These are phyloP conservation scores for Amphipyra tragopoginis DNA, from an alignment of 2,888 invertebrate species.

Conservation along the genomic window DNA sequence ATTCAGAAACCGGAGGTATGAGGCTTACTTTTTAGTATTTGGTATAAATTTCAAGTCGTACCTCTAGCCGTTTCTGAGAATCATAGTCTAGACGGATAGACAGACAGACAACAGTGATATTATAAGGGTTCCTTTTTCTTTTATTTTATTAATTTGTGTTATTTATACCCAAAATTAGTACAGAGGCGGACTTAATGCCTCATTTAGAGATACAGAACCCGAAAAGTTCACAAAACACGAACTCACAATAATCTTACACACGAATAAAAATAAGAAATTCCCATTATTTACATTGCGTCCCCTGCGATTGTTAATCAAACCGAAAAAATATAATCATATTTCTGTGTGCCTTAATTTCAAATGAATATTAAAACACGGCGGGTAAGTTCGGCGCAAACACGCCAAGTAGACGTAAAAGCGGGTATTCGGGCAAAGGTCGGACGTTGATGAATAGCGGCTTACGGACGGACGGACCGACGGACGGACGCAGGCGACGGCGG, in stretches of 20 bases:
- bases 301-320: slow-evolving; percentile 43
- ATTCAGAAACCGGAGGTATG: too few species aligned
- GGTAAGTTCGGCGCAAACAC: slow-evolving; percentile 60
- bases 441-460: slow-evolving; percentile 75
- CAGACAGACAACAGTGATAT: too few species aligned
- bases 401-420: slow-evolving; percentile 61
- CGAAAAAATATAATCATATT: slow-evolving; percentile 49
- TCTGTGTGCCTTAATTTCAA: slow-evolving; percentile 61
- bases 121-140: too few species aligned
- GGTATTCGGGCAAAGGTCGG: slow-evolving; percentile 60
- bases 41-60: too few species aligned
- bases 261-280: slow-evolving; percentile 37
- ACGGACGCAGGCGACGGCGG: slow-evolving; percentile 3
- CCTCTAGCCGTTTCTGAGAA: too few species aligned
- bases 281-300: slow-evolving; percentile 48
- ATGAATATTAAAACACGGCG: slow-evolving; percentile 69
- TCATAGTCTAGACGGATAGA: too few species aligned
- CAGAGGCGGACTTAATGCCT: too few species aligned
- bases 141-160: too few species aligned
- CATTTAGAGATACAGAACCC: too few species aligned
- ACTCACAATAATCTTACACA: slow-evolving; percentile 45
- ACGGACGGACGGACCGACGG: slow-evolving; percentile 30
- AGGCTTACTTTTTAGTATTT: too few species aligned
- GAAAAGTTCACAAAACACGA: slow-evolving; percentile 42
- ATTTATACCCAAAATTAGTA: too few species aligned